Evolutionary conservation across 2,888 invertebrate genomes (phyloP).

Genomic region (Clepsis dumicolana): DNA sequence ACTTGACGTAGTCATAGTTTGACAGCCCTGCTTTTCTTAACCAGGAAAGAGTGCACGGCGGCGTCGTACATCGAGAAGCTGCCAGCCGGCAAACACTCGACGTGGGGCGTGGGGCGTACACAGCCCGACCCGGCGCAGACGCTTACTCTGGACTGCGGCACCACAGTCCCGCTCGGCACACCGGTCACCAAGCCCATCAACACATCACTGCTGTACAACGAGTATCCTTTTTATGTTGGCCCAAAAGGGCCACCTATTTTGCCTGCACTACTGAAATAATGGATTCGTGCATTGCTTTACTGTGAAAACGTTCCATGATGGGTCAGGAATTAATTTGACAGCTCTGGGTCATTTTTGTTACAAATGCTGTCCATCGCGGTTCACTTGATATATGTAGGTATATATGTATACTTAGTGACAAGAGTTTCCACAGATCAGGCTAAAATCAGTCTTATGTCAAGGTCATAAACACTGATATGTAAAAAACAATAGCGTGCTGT

Average conservation of each 20-base stretch:
- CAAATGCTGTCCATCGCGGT: no score
- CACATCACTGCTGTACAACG: constrained; percentile 94
- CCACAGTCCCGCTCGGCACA: constrained; percentile 92
- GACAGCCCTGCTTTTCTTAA: neutral
- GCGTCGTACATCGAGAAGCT: constrained; percentile 92
- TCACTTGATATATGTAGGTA: no score
- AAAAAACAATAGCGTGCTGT: no score
- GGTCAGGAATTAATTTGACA: no score
- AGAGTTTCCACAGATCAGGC: no score
- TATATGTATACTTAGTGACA: no score
- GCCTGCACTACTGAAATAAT: no score
- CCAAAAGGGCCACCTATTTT: neutral
- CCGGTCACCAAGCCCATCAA: constrained; percentile 74
- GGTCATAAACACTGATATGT: no score
- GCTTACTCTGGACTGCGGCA: constrained; percentile 87
- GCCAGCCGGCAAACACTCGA: constrained; percentile 94
- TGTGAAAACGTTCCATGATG: no score
- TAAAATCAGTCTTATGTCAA: no score
- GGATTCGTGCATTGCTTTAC: no score
- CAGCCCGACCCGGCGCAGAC: constrained; percentile 91
- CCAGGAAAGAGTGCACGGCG: constrained; percentile 90
- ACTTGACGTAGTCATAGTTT: neutral
- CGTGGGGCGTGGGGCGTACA: constrained; percentile 94
- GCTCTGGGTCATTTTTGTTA: no score
- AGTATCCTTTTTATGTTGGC: constrained; percentile 90